Base-by-base conservation (phyloP, 2,113 vertebrate species). In the Ondatra zibethicus region DNA sequence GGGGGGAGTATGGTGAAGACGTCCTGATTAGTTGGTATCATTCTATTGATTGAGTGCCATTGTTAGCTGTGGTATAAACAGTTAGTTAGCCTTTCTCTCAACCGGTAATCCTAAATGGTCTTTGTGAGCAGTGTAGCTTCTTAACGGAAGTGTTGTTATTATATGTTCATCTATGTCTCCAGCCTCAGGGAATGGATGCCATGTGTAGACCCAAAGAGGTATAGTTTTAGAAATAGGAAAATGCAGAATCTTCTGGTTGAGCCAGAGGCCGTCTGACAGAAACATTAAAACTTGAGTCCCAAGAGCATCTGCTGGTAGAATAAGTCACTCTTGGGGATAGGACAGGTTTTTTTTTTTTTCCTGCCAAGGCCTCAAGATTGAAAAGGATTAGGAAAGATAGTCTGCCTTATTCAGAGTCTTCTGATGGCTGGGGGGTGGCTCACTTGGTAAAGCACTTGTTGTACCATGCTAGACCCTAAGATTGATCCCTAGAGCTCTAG, bases 21-120 rank as follows among this genome's bases (percentile, higher is more conserved):
- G 55, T 84, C 13, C 81, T 61, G 11, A 63, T 63, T 29, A 63
- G 81, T 92, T 89, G 89, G 33, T 90, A 17, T 13, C 23, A 95
- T 72, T 94, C 58, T 94, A 31, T 89, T 89, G 58, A 63, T 45
- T 87, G 93, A 95, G 94, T 42, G 50, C 89, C 61, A 91, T 42
- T 89, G 3, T 91, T 63, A 82, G 13, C 33, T 84, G 2, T 61
- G 8, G 93, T 89, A 11, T 75, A 29, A 61, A 92, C 82, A 92
- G 50, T 70, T 80, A 92, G 50, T 70, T 80, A 58, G 17, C 72
- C 82, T 1, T 96, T 29, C 82, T 90, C n/a, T 92, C 16, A 94
- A 29, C 66, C 12, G 88, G 5, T 33, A 95, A 58, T 89, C 68
- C 90, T 96, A 94, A 88, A 85, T 45, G 36, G 8, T 29, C 14